Percentiles rank a stretch among this genome's conserved stretches.
These are phyloP conservation scores for Epinotia demarniana DNA, from an alignment of 2,888 invertebrate genomes.

Conservation along the genomic window DNA sequence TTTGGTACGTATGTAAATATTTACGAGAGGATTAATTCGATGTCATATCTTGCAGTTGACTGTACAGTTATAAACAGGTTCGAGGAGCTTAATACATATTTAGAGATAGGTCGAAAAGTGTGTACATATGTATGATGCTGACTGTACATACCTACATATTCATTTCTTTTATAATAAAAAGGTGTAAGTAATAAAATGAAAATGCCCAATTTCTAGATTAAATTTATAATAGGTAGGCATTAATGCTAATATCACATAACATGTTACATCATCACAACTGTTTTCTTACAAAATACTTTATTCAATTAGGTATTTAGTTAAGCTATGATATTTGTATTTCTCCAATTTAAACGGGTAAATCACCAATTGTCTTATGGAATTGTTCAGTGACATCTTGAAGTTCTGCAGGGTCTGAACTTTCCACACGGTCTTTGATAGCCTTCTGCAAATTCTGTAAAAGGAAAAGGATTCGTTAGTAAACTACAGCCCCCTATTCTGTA, in stretches of 20 bases:
- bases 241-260: background rate
- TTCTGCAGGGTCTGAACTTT: conserved; percentile 50
- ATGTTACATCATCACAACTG: background rate
- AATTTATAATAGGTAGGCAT: background rate
- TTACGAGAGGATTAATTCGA: too few species aligned
- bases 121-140: too few species aligned
- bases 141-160: too few species aligned
- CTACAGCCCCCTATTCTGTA: too few species aligned
- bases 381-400: conserved; percentile 57
- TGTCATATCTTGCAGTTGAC: too few species aligned
- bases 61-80: too few species aligned
- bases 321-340: background rate
- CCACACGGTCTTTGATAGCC: conserved; percentile 53
- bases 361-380: conserved; percentile 64
- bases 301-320: too few species aligned
- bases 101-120: too few species aligned
- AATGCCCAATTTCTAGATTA: background rate
- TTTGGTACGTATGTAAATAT: too few species aligned
- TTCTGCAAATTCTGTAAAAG: conserved; percentile 67
- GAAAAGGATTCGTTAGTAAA: conserved; percentile 1
- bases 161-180: too few species aligned
- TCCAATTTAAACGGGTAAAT: conserved; percentile 56
- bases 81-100: too few species aligned
- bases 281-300: background rate
- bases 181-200: background rate